Percentiles rank a stretch among this genome's conserved stretches.
phyloP scores from a whole-genome alignment of 2,113 vertebrate species.

The Blennius ocellaris region DNA sequence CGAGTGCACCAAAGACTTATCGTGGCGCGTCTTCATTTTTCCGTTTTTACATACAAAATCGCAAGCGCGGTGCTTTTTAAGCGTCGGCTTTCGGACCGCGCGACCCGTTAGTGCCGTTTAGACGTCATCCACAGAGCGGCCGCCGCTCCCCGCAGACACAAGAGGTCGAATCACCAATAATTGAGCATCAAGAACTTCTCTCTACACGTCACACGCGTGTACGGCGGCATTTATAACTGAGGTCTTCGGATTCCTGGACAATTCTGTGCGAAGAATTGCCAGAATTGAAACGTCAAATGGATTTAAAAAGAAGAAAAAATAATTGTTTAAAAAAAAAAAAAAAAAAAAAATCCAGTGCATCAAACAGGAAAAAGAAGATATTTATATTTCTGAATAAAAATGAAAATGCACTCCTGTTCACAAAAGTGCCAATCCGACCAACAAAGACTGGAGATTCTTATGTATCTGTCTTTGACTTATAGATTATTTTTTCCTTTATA shows the following conservation, averaged over 20 bases:
- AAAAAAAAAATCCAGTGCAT: conserved; percentile 51
- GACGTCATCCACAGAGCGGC: conserved; percentile 64
- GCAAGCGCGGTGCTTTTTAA: neutral
- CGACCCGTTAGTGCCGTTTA: neutral
- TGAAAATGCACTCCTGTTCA: conserved; percentile 85
- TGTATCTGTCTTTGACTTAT: conserved; percentile 77
- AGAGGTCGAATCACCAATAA: conserved; percentile 54
- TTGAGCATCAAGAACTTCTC: conserved; percentile 49
- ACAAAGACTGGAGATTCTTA: conserved; percentile 84
- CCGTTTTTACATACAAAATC: too few species aligned
- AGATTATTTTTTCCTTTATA: conserved; percentile 70
- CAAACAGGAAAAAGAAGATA: conserved; percentile 58
- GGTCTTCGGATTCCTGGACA: conserved; percentile 46
- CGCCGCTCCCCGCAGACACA: conserved; percentile 39
- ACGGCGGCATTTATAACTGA: conserved; percentile 57
- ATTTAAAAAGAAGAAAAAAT: conserved; percentile 8
- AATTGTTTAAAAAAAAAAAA: conserved; percentile 23
- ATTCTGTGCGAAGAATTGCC: conserved; percentile 47
- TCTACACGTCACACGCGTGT: conserved; percentile 36
- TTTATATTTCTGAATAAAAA: conserved; percentile 64
- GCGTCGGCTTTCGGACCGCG: neutral
- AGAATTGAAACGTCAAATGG: conserved; percentile 47
- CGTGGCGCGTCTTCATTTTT: too few species aligned
- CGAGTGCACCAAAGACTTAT: too few species aligned
- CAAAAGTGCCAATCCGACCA: conserved; percentile 89